A percentile compares a stretch with the other conserved stretches of the same genome.
Evolutionary conservation across 37 sponge, comb jelly and placozoan species (phyloP).

Genomic region (Beroe ovata): DNA sequence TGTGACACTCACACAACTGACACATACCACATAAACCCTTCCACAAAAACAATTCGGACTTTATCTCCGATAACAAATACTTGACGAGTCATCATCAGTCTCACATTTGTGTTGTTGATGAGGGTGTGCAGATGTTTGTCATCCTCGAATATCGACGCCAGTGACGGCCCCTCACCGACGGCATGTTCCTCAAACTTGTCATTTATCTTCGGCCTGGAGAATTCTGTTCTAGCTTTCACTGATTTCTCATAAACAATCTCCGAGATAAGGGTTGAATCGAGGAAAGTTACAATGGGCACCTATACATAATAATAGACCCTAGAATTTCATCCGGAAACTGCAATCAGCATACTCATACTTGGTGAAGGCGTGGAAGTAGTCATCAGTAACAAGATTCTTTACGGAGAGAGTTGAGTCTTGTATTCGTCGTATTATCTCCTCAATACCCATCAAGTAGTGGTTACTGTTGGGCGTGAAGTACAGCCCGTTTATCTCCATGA

Average conservation of each 20-base stretch:
- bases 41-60: no score
- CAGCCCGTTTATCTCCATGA: slow-evolving; percentile 73
- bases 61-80: no score
- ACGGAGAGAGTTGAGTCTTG: slow-evolving; percentile 82
- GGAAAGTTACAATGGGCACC: no score
- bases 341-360: no score
- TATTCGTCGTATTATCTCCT: slow-evolving; percentile 73
- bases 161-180: slow-evolving; percentile 87
- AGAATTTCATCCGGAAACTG: no score
- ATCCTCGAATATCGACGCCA: slow-evolving; percentile 83
- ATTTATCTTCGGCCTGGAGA: slow-evolving; percentile 85
- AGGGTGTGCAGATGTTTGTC: slow-evolving; percentile 76
- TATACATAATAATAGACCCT: no score
- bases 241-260: no score
- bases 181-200: slow-evolving; percentile 84
- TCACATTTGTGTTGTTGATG: slow-evolving; percentile 66
- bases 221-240: no score
- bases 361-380: slow-evolving; percentile 88
- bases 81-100: no score
- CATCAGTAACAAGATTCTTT: slow-evolving; percentile 82
- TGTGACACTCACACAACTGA: no score
- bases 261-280: no score
- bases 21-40: no score
- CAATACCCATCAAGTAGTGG: slow-evolving; percentile 73
- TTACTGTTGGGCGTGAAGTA: slow-evolving; percentile 76